These are phyloP conservation scores for Grantiella picta DNA, from an alignment of 2,113 vertebrate genomes.

Conservation along the genomic window DNA sequence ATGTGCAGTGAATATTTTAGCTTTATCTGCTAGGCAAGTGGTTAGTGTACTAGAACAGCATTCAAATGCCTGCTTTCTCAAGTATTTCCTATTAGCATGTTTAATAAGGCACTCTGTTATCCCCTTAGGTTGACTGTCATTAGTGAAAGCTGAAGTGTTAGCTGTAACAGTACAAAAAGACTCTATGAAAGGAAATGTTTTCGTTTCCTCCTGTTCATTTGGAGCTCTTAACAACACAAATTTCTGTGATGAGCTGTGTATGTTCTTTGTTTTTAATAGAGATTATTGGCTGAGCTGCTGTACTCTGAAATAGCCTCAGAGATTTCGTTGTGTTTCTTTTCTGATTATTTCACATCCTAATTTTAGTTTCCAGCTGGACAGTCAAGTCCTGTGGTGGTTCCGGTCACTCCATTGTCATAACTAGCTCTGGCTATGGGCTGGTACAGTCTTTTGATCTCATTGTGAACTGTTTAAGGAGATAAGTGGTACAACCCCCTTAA, in stretches of 20 bases:
- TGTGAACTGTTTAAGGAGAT: background rate
- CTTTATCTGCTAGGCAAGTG: background rate
- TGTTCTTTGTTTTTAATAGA: background rate
- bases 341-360: background rate
- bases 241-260: background rate
- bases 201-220: background rate
- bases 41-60: background rate
- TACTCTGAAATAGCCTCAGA: background rate
- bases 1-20: background rate
- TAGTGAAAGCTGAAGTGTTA: slow-evolving; percentile 7
- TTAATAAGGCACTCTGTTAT: slow-evolving; percentile 1
- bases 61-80: background rate
- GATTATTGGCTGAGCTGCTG: background rate
- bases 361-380: background rate
- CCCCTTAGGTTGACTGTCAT: background rate
- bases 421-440: background rate
- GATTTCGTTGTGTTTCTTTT: background rate
- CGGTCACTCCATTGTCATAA: background rate
- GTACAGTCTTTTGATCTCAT: background rate
- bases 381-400: background rate
- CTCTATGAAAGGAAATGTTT: background rate
- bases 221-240: background rate
- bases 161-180: background rate
- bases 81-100: slow-evolving; percentile 2
- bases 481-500: background rate